A percentile compares a stretch with the other conserved stretches of the same genome.
phyloP scores from a whole-genome alignment of 2,797 vertebrate species.

The Macrochelys suwanniensis region DNA sequence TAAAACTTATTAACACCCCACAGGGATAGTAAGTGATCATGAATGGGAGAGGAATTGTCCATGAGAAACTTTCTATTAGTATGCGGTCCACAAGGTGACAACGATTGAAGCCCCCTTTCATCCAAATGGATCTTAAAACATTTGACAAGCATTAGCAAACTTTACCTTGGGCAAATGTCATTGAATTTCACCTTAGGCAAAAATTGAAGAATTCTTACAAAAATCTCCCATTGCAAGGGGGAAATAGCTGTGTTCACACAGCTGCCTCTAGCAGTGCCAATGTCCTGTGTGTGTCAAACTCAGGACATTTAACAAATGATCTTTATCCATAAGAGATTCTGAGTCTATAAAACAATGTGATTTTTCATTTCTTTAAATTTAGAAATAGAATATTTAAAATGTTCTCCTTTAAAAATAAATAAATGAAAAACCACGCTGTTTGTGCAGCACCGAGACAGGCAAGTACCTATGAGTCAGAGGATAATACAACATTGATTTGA shows the following conservation, averaged over 20 bases:
- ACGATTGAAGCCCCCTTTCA: neutral
- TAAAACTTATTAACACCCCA: neutral
- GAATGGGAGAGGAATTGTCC: neutral
- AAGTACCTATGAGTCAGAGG: conserved; percentile 28
- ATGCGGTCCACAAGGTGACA: neutral
- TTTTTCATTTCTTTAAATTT: neutral
- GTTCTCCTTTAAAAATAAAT: neutral
- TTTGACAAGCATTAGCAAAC: neutral
- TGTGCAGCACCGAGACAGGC: conserved; percentile 4
- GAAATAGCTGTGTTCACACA: neutral
- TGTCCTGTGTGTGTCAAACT: neutral
- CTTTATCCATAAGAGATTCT: neutral
- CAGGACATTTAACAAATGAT: neutral
- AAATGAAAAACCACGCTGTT: conserved; percentile 4
- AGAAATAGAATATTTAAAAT: neutral
- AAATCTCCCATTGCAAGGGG: neutral
- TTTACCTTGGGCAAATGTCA: conserved; percentile 31
- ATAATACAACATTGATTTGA: conserved; percentile 61
- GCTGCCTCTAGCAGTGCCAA: neutral
- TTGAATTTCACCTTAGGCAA: conserved; percentile 31
- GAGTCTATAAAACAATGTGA: neutral
- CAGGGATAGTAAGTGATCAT: neutral
- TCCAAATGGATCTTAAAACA: neutral
- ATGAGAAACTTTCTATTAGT: neutral
- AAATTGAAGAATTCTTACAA: conserved; percentile 17